Evolutionary conservation across 2,797 vertebrate species (phyloP).

Genomic region (Valencia hispanica): DNA sequence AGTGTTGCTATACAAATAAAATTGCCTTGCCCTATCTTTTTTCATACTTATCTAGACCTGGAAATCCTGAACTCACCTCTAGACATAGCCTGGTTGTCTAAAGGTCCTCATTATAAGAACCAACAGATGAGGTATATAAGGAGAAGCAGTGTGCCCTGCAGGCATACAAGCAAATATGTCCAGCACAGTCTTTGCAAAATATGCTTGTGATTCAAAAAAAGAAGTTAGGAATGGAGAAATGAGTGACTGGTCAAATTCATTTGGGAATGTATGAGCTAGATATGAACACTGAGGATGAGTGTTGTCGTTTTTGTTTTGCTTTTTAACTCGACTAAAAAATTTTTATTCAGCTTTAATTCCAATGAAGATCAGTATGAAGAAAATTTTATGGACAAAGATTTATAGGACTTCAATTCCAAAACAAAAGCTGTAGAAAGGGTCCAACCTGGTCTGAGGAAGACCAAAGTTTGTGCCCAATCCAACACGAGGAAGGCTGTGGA

Average conservation of each 20-base stretch:
- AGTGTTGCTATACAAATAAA: too few relatives aligned
- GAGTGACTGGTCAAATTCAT: too few relatives aligned
- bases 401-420: not conserved
- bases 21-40: too few relatives aligned
- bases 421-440: not conserved
- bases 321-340: not conserved
- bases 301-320: not conserved
- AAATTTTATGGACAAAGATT: not conserved
- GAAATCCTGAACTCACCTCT: not conserved
- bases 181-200: slow-evolving; percentile 64
- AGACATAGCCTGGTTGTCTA: not conserved
- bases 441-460: slow-evolving; percentile 94
- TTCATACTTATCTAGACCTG: not conserved
- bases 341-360: not conserved
- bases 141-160: slow-evolving; percentile 47
- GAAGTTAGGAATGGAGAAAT: too few relatives aligned
- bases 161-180: slow-evolving; percentile 64
- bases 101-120: not conserved
- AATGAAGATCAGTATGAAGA: not conserved
- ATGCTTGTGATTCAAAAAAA: slow-evolving; percentile 74
- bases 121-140: slow-evolving; percentile 5
- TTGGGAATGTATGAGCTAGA: not conserved
- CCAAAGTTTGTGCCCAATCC: slow-evolving; percentile 97
- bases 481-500: slow-evolving; percentile 93
- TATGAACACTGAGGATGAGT: not conserved